phyloP scores from a whole-genome alignment of 2,888 invertebrate genomes.

The Eledone cirrhosa region DNA sequence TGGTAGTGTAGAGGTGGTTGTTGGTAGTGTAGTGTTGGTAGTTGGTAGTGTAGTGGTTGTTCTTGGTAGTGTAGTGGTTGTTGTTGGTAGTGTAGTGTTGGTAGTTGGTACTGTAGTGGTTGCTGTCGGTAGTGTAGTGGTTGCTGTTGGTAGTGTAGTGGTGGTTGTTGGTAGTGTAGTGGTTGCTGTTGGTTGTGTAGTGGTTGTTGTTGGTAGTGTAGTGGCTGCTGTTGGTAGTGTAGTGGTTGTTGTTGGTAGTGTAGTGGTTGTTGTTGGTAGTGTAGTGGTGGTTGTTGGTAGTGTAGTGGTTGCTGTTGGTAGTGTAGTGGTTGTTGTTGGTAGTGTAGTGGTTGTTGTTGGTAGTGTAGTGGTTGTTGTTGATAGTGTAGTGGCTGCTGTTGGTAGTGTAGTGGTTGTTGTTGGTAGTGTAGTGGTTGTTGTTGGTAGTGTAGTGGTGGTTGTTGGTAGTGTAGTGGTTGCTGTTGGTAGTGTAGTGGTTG shows the following conservation, averaged over 20 bases:
- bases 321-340: too few relatives aligned
- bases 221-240: not conserved
- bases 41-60: too few relatives aligned
- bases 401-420: too few relatives aligned
- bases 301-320: not conserved
- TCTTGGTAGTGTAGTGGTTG: too few relatives aligned
- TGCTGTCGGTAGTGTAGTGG: not conserved
- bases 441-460: too few relatives aligned
- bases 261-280: not conserved
- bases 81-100: not conserved
- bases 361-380: not conserved
- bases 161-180: not conserved
- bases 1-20: too few relatives aligned
- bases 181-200: not conserved
- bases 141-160: not conserved
- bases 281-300: not conserved
- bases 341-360: too few relatives aligned
- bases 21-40: not conserved
- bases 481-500: not conserved
- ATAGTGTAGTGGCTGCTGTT: too few relatives aligned
- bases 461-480: too few relatives aligned
- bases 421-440: too few relatives aligned
- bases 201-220: not conserved
- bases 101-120: not conserved
- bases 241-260: not conserved